Percentiles rank a stretch among this genome's conserved stretches.
These are phyloP conservation scores for Actinostola sp. DNA, from an alignment of 92 coral and sea anemone species.

Conservation along the genomic window DNA sequence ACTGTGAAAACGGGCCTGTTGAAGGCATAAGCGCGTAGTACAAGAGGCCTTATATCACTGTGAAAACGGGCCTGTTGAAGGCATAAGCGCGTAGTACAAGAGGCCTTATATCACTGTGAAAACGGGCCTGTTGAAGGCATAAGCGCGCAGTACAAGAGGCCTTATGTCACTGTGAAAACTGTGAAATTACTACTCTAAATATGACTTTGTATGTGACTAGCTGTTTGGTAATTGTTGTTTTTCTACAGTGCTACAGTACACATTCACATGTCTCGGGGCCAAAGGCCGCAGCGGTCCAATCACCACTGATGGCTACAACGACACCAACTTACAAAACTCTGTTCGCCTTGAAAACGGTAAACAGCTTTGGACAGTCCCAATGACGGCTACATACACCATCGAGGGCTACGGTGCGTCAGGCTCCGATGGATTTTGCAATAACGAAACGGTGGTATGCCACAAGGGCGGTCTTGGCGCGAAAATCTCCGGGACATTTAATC, in stretches of 20 bases:
- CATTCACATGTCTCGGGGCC: slow-evolving; percentile 71
- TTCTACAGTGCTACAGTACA: slow-evolving; percentile 3
- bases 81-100: no score
- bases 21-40: no score
- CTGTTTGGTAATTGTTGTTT: neutral
- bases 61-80: no score
- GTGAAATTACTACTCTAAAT: no score
- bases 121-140: no score
- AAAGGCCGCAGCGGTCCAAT: slow-evolving; percentile 67
- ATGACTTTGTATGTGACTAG: no score
- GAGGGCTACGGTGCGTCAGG: slow-evolving; percentile 89
- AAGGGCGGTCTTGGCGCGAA: slow-evolving; percentile 88
- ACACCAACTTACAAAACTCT: slow-evolving; percentile 62
- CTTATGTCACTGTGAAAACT: no score
- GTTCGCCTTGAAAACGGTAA: slow-evolving; percentile 67
- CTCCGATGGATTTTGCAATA: slow-evolving; percentile 67
- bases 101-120: no score
- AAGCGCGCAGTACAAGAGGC: no score
- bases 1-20: no score
- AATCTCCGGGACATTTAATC: slow-evolving; percentile 64
- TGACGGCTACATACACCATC: slow-evolving; percentile 74
- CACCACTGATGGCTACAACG: slow-evolving; percentile 48
- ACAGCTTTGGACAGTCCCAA: slow-evolving; percentile 87
- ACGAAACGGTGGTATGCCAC: neutral
- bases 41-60: no score